Percentiles rank a stretch among this genome's conserved stretches.
These are phyloP conservation scores for Galeruca laticollis DNA, from an alignment of 2,888 invertebrate genomes.

Conservation along the genomic window DNA sequence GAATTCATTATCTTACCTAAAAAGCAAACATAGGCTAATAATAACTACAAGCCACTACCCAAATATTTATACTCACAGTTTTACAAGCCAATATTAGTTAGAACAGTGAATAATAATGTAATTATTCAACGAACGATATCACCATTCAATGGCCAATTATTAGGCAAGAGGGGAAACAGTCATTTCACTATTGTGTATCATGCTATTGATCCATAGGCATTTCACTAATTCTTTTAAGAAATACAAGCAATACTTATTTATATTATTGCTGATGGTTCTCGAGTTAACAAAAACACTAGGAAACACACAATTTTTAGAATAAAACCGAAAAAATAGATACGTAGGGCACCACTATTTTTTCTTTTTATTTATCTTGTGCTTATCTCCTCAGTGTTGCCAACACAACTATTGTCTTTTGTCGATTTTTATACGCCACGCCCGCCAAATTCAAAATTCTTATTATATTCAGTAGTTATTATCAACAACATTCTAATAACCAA, in stretches of 20 bases:
- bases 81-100: slow-evolving; percentile 31
- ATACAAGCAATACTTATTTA: slow-evolving; percentile 21
- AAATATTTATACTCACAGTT: slow-evolving; percentile 30
- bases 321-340: slow-evolving; percentile 36
- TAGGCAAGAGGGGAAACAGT: slow-evolving; percentile 61
- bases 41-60: slow-evolving; percentile 38
- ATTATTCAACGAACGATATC: slow-evolving; percentile 34
- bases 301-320: slow-evolving; percentile 25
- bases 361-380: slow-evolving; percentile 43
- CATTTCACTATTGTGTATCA: slow-evolving; percentile 61
- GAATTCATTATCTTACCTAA: slow-evolving; percentile 62
- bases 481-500: too few relatives aligned
- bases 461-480: too few relatives aligned
- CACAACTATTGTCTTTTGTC: slow-evolving; percentile 21
- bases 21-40: slow-evolving; percentile 45
- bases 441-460: slow-evolving; percentile 31
- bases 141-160: slow-evolving; percentile 55
- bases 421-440: slow-evolving; percentile 31
- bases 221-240: slow-evolving; percentile 46
- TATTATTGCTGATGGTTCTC: slow-evolving; percentile 33
- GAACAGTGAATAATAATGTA: slow-evolving; percentile 29
- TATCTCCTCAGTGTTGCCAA: slow-evolving; percentile 40
- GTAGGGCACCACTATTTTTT: slow-evolving; percentile 43
- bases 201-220: slow-evolving; percentile 64
- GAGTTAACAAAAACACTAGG: slow-evolving; percentile 22